Percentiles rank a stretch among this genome's conserved stretches.
Evolutionary conservation across 2,113 vertebrate species (phyloP).

Genomic region (Taurulus bubalis): DNA sequence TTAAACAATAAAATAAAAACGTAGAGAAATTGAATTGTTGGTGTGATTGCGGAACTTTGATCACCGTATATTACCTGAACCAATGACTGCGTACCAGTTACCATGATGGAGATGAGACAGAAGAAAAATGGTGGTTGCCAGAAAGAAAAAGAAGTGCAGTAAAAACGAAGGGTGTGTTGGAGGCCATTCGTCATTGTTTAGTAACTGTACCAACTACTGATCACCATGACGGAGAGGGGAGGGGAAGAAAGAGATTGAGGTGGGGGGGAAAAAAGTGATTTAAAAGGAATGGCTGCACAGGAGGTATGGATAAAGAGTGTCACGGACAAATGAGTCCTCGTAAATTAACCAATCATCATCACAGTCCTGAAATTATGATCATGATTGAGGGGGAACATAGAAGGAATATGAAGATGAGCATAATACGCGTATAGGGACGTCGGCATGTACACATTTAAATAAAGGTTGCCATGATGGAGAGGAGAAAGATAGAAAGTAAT

Average conservation of each 20-base stretch:
- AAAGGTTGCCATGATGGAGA: background rate
- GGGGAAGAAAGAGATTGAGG: background rate
- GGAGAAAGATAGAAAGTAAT: background rate
- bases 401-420: no score
- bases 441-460: background rate
- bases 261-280: no score
- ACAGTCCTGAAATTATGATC: background rate
- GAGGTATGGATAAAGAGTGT: background rate
- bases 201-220: background rate
- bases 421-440: no score
- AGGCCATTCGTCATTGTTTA: background rate
- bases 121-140: background rate
- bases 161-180: background rate
- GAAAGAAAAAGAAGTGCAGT: background rate
- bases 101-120: background rate
- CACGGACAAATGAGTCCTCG: background rate
- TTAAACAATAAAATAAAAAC: no score
- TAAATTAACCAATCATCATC: background rate
- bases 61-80: background rate
- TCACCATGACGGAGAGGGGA: background rate
- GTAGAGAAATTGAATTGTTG: no score
- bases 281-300: background rate
- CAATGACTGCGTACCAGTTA: background rate
- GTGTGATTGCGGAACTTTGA: no score
- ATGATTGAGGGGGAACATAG: background rate